Conservation (phyloP, 2,888 invertebrate genomes). For the Trichogramma evanescens region DNA sequence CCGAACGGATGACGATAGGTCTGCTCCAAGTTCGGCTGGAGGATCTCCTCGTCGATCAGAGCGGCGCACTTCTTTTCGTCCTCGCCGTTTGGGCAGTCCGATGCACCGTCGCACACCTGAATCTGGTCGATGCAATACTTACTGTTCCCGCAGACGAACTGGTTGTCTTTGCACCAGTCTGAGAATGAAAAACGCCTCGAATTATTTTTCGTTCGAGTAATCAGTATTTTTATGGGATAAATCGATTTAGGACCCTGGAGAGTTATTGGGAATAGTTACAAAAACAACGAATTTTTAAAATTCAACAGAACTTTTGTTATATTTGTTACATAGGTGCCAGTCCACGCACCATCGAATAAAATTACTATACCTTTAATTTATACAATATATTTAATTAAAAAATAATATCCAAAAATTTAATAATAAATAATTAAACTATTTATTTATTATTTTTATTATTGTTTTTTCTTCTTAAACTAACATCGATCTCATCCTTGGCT, state of each 20-base stretch:
- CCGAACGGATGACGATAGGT: neutral
- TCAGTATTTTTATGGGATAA: neutral
- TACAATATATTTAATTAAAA: no score
- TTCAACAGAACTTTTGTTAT: no score
- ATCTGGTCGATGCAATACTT: slow-evolving; percentile 60
- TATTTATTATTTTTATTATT: no score
- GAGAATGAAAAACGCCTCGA: slow-evolving; percentile 26
- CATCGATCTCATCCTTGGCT: no score
- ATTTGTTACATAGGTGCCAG: no score
- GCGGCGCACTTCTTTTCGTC: slow-evolving; percentile 67
- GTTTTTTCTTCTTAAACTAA: no score
- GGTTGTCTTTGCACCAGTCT: slow-evolving; percentile 69
- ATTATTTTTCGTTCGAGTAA: neutral
- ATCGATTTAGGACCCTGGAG: neutral
- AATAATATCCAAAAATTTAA: no score
- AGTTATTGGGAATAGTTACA: neutral
- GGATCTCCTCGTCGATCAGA: slow-evolving; percentile 36
- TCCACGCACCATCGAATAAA: no score
- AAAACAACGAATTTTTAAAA: no score
- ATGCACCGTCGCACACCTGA: slow-evolving; percentile 64
- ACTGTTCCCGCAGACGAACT: slow-evolving; percentile 69
- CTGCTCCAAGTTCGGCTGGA: slow-evolving; percentile 1
- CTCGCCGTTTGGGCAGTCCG: slow-evolving; percentile 67
- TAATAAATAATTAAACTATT: no score
- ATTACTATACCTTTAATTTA: no score